A percentile compares a stretch with the other conserved stretches of the same genome.
phyloP scores from a whole-genome alignment of 2,888 invertebrate genomes.

The Hemicrepidius hirtus region DNA sequence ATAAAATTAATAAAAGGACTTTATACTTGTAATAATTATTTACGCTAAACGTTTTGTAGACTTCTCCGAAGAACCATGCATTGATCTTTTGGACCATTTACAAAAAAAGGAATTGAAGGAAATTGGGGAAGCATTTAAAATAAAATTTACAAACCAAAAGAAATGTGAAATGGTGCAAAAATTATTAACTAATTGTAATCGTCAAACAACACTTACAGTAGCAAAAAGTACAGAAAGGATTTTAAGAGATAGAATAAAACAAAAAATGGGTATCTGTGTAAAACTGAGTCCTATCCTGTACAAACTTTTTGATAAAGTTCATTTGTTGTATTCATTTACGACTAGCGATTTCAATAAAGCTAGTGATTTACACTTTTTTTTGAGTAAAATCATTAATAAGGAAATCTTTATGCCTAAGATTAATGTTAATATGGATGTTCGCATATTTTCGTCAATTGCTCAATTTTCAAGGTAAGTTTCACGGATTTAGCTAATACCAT shows the following conservation, averaged over 20 bases:
- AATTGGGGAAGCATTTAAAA: slow-evolving; percentile 52
- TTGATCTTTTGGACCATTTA: slow-evolving; percentile 52
- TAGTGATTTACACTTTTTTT: slow-evolving; percentile 57
- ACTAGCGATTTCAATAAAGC: slow-evolving; percentile 59
- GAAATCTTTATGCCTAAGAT: slow-evolving; percentile 60
- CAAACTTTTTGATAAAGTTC: slow-evolving; percentile 60
- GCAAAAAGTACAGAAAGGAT: slow-evolving; percentile 59
- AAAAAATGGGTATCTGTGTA: slow-evolving; percentile 62
- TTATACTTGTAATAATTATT: too few relatives aligned
- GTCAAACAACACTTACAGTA: slow-evolving; percentile 61
- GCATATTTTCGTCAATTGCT: slow-evolving; percentile 60
- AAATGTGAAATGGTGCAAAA: slow-evolving; percentile 54
- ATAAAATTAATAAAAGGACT: too few relatives aligned
- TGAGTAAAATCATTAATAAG: slow-evolving; percentile 55
- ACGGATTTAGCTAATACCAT: background rate
- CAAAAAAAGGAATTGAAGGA: slow-evolving; percentile 51
- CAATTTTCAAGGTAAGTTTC: slow-evolving; percentile 61
- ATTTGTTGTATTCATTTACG: slow-evolving; percentile 63
- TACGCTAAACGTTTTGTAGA: slow-evolving; percentile 49
- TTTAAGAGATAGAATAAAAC: slow-evolving; percentile 58
- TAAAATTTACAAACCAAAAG: slow-evolving; percentile 41
- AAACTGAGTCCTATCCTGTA: slow-evolving; percentile 59
- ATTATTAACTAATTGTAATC: slow-evolving; percentile 58
- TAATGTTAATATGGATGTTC: slow-evolving; percentile 54
- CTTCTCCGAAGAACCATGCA: slow-evolving; percentile 54